Conservation (phyloP, 2,797 vertebrate genomes). For the Neosilurus mollespiculum region DNA sequence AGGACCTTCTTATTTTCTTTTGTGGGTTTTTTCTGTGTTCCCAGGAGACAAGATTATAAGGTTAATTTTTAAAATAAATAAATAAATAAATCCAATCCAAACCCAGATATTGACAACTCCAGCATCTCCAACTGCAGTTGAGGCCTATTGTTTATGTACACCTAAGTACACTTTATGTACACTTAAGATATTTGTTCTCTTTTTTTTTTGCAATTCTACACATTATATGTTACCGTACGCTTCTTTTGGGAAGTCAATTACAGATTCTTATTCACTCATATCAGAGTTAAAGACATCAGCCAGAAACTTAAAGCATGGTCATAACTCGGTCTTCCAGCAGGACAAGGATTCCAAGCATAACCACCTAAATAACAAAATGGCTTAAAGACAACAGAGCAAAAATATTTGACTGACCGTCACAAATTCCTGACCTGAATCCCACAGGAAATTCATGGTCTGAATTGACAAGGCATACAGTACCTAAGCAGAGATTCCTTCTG, state of each 20-base stretch:
- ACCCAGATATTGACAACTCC: background rate
- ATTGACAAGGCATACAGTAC: background rate
- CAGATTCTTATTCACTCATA: background rate
- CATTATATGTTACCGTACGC: background rate
- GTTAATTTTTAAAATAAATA: background rate
- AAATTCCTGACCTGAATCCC: background rate
- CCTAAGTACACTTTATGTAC: too few relatives aligned
- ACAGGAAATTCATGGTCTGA: background rate
- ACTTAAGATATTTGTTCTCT: background rate
- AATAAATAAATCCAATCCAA: background rate
- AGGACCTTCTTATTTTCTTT: background rate
- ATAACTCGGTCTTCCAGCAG: background rate
- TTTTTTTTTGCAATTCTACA: background rate
- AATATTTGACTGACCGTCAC: background rate
- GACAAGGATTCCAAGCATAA: background rate
- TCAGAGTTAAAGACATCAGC: background rate
- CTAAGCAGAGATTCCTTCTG: background rate
- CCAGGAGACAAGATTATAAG: background rate
- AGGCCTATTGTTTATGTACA: background rate
- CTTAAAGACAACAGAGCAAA: background rate
- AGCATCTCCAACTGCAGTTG: background rate
- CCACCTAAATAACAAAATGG: background rate
- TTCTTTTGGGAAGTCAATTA: background rate
- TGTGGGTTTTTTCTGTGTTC: background rate
- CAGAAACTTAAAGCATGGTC: background rate